Evolutionary conservation across 2,888 invertebrate genomes (phyloP).

Genomic region (Oligia latruncula): DNA sequence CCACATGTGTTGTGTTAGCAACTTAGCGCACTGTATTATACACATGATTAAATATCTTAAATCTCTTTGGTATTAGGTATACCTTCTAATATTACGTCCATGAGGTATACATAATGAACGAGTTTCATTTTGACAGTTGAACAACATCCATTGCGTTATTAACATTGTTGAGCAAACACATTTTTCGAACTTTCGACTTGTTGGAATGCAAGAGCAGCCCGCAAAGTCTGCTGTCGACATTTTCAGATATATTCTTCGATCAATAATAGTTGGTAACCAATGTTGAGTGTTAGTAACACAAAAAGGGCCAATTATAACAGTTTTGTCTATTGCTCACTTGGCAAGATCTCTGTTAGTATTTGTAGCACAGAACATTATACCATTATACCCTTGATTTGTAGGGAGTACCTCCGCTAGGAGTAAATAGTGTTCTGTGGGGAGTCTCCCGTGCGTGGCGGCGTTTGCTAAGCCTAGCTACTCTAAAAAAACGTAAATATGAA

Average conservation of each 20-base stretch:
- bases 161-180: no score
- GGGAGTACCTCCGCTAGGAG: no score
- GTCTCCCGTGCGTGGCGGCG: neutral
- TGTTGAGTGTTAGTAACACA: neutral
- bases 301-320: neutral
- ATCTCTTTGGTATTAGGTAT: no score
- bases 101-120: no score
- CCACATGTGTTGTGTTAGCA: neutral
- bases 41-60: no score
- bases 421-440: no score
- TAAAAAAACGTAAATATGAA: slow-evolving; percentile 9
- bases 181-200: neutral
- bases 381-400: no score
- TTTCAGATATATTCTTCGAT: neutral
- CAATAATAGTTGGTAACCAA: neutral
- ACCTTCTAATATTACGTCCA: no score
- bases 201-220: neutral
- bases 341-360: neutral
- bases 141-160: no score
- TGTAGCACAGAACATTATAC: no score
- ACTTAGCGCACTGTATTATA: neutral
- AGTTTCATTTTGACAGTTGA: no score
- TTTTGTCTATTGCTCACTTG: neutral
- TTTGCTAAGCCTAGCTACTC: neutral
- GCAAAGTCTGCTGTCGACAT: neutral